A percentile compares a stretch with the other conserved stretches of the same genome.
Evolutionary conservation across 1,140 invertebrate species (phyloP).

Genomic region (Helicoverpa zea): DNA sequence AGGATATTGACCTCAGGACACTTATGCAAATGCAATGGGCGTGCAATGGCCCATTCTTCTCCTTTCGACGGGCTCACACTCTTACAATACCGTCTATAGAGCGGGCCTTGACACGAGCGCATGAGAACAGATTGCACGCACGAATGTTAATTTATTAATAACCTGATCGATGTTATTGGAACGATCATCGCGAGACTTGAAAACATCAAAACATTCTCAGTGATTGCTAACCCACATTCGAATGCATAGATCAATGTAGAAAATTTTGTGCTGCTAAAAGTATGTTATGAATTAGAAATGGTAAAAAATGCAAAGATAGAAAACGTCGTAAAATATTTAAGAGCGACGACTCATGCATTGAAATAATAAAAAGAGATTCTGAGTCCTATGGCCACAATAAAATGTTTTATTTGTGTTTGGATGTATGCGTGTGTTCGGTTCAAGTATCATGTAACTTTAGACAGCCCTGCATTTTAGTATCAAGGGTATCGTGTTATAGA

Average conservation of each 20-base stretch:
- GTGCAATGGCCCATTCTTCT: slow-evolving; percentile 69
- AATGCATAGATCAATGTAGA: not conserved
- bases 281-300: slow-evolving; percentile 1
- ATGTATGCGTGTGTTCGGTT: not conserved
- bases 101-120: slow-evolving; percentile 16
- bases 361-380: slow-evolving; percentile 8
- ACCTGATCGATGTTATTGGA: slow-evolving; percentile 35
- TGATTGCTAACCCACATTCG: slow-evolving; percentile 10
- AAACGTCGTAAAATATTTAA: slow-evolving; percentile 17
- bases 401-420: slow-evolving; percentile 32
- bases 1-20: slow-evolving; percentile 68
- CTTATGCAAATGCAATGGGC: slow-evolving; percentile 71
- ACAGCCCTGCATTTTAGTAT: slow-evolving; percentile 37
- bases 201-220: slow-evolving; percentile 30
- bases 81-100: slow-evolving; percentile 33
- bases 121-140: slow-evolving; percentile 24
- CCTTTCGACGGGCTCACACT: slow-evolving; percentile 55
- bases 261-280: not conserved
- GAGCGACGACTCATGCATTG: not conserved
- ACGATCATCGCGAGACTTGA: not conserved
- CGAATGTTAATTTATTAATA: slow-evolving; percentile 28
- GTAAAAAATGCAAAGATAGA: slow-evolving; percentile 8
- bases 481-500: slow-evolving; percentile 45
- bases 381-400: slow-evolving; percentile 17
- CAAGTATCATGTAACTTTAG: slow-evolving; percentile 41